A percentile compares a stretch with the other conserved stretches of the same genome.
Conservation (phyloP, 2,797 vertebrate genomes). For the Heterohyrax brucei region DNA sequence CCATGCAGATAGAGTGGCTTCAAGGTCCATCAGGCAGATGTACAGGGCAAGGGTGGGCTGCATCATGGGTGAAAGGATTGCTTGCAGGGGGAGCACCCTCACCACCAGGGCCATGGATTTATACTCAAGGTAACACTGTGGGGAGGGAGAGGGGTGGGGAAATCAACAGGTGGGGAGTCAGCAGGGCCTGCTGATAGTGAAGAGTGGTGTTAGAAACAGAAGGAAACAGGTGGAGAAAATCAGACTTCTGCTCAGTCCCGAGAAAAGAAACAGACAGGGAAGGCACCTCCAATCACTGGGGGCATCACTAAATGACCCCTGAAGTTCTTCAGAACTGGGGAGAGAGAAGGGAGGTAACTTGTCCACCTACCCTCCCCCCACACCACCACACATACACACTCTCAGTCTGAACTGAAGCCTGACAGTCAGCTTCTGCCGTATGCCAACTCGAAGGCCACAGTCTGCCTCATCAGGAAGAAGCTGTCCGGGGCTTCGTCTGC, state of each 20-base stretch:
- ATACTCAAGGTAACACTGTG: neutral
- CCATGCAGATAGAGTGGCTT: neutral
- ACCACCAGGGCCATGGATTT: rapidly evolving
- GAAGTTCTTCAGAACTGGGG: no score
- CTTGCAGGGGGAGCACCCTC: no score
- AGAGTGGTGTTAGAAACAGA: neutral
- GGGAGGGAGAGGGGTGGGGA: no score
- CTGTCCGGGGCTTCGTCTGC: no score
- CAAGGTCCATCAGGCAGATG: rapidly evolving
- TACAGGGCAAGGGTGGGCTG: neutral
- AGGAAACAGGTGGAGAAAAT: rapidly evolving
- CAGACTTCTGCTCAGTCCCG: neutral
- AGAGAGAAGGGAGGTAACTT: neutral
- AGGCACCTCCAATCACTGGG: rapidly evolving
- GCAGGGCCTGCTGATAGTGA: neutral
- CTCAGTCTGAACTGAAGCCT: rapidly evolving
- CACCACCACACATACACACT: no score
- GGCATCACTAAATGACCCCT: rapidly evolving
- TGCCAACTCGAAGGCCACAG: neutral
- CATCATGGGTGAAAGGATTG: no score
- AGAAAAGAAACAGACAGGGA: neutral
- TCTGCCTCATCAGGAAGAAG: neutral
- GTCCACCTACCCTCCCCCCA: rapidly evolving
- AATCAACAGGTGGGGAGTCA: rapidly evolving
- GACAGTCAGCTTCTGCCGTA: rapidly evolving